These are phyloP conservation scores for Drosophila setosimentum DNA, from an alignment of 2,888 invertebrate species.

Conservation along the genomic window DNA sequence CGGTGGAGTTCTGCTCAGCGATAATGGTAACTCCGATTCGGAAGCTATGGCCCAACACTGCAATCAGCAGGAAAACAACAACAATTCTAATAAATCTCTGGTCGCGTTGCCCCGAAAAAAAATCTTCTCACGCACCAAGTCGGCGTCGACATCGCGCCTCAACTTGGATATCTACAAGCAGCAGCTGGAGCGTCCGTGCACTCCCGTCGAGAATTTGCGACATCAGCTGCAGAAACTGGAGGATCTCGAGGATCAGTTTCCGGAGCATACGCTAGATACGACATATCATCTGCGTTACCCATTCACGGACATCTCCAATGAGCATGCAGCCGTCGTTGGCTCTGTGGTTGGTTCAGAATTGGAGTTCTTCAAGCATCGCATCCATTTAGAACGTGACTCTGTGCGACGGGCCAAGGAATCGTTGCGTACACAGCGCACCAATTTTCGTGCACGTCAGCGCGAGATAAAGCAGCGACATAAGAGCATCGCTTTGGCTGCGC, in stretches of 20 bases:
- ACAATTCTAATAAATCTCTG: constrained; percentile 64
- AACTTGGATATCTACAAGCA: constrained; percentile 85
- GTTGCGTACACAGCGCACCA: constrained; percentile 89
- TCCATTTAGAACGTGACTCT: constrained; percentile 92
- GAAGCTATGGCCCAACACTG: constrained; percentile 76
- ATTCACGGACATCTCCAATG: constrained; percentile 89
- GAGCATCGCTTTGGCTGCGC: constrained; percentile 51
- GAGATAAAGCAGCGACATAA: constrained; percentile 86
- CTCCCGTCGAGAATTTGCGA: constrained; percentile 92
- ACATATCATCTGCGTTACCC: constrained; percentile 92
- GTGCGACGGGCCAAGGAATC: constrained; percentile 93
- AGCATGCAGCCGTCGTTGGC: constrained; percentile 80
- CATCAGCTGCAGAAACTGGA: constrained; percentile 92
- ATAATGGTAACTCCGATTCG: constrained; percentile 85
- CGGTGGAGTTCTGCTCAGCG: constrained; percentile 67
- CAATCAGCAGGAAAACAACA: constrained; percentile 86
- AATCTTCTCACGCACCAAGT: constrained; percentile 89
- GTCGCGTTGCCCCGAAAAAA: constrained; percentile 86
- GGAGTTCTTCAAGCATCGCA: constrained; percentile 93
- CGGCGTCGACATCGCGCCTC: constrained; percentile 89
- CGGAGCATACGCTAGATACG: constrained; percentile 89
- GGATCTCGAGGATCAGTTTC: constrained; percentile 93
- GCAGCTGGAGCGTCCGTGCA: constrained; percentile 87
- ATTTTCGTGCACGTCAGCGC: constrained; percentile 89
- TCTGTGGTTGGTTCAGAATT: constrained; percentile 87